Evolutionary conservation across 2,797 vertebrate species (phyloP).

Genomic region (Acanthurus lineatus): DNA sequence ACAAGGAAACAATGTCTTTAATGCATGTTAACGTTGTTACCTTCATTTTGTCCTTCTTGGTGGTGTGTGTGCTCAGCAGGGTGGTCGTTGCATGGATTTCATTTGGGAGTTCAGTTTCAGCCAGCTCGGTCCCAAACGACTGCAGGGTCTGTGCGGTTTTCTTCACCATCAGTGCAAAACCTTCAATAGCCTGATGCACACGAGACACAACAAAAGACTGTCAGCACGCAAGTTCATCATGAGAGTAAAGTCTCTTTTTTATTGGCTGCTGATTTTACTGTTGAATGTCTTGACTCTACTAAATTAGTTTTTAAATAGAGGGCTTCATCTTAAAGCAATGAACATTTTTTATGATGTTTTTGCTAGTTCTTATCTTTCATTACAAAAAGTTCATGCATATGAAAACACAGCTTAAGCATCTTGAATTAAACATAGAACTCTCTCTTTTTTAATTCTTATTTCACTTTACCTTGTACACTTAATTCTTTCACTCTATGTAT

Average conservation of each 20-base stretch:
- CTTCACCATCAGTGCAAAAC: slow-evolving; percentile 96
- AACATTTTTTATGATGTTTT: not conserved
- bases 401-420: not conserved
- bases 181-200: slow-evolving; percentile 87
- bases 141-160: slow-evolving; percentile 95
- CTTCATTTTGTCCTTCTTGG: slow-evolving; percentile 94
- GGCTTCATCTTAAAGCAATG: not conserved
- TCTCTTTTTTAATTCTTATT: not conserved
- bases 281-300: not conserved
- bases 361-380: not conserved
- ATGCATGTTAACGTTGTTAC: slow-evolving; percentile 68
- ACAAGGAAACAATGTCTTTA: not conserved
- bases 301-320: not conserved
- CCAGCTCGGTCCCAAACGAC: slow-evolving; percentile 94
- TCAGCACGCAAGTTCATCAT: not conserved
- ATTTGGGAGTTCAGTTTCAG: slow-evolving; percentile 96
- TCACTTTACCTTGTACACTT: not conserved
- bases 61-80: slow-evolving; percentile 90
- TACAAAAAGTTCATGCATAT: not conserved
- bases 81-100: slow-evolving; percentile 90
- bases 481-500: not conserved
- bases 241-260: not conserved
- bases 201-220: slow-evolving; percentile 11
- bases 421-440: not conserved
- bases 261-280: not conserved